These are phyloP conservation scores for Malurus melanocephalus DNA, from an alignment of 2,113 vertebrate species.

Conservation along the genomic window DNA sequence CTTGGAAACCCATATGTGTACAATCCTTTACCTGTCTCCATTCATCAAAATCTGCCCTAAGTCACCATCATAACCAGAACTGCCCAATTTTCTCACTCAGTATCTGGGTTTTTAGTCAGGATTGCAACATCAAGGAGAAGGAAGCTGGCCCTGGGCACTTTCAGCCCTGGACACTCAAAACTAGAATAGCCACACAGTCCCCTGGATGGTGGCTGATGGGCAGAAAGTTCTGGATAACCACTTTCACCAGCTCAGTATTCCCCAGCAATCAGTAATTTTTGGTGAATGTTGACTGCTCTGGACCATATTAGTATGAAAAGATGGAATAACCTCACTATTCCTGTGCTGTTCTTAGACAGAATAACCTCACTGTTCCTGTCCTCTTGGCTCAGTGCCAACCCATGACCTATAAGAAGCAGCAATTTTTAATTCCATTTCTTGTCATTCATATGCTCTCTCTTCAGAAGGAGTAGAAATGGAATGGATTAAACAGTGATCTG, in stretches of 20 bases:
- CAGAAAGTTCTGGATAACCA: neutral
- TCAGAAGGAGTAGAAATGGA: neutral
- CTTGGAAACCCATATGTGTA: neutral
- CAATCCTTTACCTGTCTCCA: neutral
- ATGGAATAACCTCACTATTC: neutral
- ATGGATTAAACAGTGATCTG: neutral
- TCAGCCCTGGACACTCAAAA: neutral
- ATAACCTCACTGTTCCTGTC: neutral
- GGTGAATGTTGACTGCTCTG: neutral
- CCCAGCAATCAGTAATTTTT: neutral
- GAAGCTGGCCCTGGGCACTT: neutral
- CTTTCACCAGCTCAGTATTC: neutral
- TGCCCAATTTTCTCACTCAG: accelerated
- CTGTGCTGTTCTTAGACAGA: neutral
- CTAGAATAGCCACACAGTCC: accelerated
- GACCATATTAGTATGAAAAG: neutral
- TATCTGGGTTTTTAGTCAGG: neutral
- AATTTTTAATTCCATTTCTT: neutral
- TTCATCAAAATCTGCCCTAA: neutral
- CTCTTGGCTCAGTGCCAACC: neutral
- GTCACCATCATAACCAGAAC: neutral
- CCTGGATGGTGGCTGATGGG: neutral
- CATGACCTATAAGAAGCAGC: neutral
- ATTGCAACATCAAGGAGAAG: neutral
- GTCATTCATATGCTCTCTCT: neutral